Conservation (phyloP, 2,888 invertebrate genomes). For the Pseudolycoriella hygida region DNA sequence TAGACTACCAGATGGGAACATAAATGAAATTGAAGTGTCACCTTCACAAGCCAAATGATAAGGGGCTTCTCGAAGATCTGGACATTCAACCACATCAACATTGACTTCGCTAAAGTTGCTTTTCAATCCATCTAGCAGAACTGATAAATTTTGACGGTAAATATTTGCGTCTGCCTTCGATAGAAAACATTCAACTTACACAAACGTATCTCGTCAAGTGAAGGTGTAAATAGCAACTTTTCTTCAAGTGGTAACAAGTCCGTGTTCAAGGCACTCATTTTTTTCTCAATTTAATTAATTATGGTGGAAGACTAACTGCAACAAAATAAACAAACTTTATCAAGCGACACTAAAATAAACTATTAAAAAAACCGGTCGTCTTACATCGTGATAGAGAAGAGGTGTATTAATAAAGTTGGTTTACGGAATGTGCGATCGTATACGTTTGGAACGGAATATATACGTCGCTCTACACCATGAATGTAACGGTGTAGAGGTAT, state of each 20-base stretch:
- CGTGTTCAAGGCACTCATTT: neutral
- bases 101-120: slow-evolving; percentile 51
- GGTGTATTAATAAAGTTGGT: too few relatives aligned
- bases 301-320: too few relatives aligned
- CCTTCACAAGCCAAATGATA: slow-evolving; percentile 50
- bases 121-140: slow-evolving; percentile 46
- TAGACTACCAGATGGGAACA: too few relatives aligned
- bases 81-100: slow-evolving; percentile 67
- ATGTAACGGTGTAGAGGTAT: too few relatives aligned
- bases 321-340: too few relatives aligned
- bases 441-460: too few relatives aligned
- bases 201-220: neutral
- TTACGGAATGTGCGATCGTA: too few relatives aligned
- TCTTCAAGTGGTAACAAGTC: neutral
- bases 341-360: neutral
- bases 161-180: too few relatives aligned
- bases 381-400: too few relatives aligned
- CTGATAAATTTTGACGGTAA: slow-evolving; percentile 35
- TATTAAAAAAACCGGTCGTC: neutral
- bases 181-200: too few relatives aligned
- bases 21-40: neutral
- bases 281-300: neutral
- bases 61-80: slow-evolving; percentile 63
- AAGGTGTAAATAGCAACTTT: neutral
- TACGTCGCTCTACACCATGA: too few relatives aligned